Base-by-base conservation (phyloP, 2,113 vertebrate genomes). In the Indicator indicator region DNA sequence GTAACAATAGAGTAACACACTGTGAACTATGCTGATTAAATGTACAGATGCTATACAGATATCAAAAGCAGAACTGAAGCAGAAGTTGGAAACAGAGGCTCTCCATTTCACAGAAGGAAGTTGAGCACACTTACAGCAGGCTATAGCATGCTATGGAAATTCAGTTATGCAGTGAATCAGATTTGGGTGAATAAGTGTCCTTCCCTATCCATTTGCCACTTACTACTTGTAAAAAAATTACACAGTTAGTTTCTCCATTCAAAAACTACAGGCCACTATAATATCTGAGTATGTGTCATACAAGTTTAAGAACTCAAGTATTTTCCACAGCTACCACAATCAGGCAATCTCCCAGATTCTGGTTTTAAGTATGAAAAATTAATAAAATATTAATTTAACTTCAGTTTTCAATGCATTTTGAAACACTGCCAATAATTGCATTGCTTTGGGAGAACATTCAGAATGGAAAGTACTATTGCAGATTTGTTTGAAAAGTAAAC, bases 381-480 rank as follows among this genome's bases (percentile, higher is more conserved):
- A 88, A 77, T 92, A 78, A 84, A 85, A 72, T 86, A 90, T 74
- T 95, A 90, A 95, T 92, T 94, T 72, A 81, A 17, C 20, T 75
- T 86, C 48, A 83, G 20, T 83, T 42, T 87, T 82, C 40, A 75
- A 83, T 78, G 23, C 17, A 38, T 63, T 36, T 70, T 94, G 92
- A 96, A 95, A 92, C n/a, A 0, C 36, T 91, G 82, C 92, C 73
- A 94, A 70, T 62, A 83, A 92, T 78, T 80, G 75, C 40, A 40
- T 58, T 87, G 52, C 62, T 93, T 69, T 86, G 65, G 44, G 40
- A 93, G 9, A 63, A 5, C 23, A 65, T 55, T 94, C 36, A 79
- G 42, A 70, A 88, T 10, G 75, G 75, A 95, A 97, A 95, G 83
- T 88, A 62, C 75, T 93, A 64, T 81, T 92, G 63, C 84, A 95